These are phyloP conservation scores for Gymnoscopelus braueri DNA, from an alignment of 2,797 vertebrate genomes.

Conservation along the genomic window DNA sequence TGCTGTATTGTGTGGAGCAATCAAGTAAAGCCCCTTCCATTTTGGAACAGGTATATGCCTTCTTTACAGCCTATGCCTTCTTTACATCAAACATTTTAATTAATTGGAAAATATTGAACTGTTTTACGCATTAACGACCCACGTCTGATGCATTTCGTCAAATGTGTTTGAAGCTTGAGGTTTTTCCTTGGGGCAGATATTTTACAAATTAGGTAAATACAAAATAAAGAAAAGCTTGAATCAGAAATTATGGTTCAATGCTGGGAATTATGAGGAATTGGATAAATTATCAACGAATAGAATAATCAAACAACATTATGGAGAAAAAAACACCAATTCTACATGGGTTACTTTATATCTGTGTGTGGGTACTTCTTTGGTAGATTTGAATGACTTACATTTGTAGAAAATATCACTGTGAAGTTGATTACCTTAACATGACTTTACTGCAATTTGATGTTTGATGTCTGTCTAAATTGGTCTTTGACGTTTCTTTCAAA, in stretches of 20 bases:
- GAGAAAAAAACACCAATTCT: neutral
- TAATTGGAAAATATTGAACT: neutral
- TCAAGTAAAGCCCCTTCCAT: too few relatives aligned
- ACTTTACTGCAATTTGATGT: constrained; percentile 76
- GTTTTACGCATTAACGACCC: neutral
- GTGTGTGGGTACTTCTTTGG: constrained; percentile 43
- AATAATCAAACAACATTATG: neutral
- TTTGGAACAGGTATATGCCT: neutral
- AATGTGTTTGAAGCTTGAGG: neutral
- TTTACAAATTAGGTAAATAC: neutral
- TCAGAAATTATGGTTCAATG: neutral
- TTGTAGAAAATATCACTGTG: constrained; percentile 48
- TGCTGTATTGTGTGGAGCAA: too few relatives aligned
- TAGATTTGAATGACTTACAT: constrained; percentile 30
- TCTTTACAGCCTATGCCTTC: neutral
- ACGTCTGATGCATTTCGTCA: neutral
- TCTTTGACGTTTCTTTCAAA: constrained; percentile 88
- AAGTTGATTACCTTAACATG: constrained; percentile 83
- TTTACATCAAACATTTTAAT: neutral
- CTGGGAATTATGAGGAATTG: too few relatives aligned
- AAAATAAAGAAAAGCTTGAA: neutral
- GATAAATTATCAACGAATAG: neutral
- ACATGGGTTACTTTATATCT: neutral
- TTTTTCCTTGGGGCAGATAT: neutral
- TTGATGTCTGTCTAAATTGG: constrained; percentile 85